These are phyloP conservation scores for Tupiocoris notatus DNA, from an alignment of 2,888 invertebrate genomes.

Conservation along the genomic window DNA sequence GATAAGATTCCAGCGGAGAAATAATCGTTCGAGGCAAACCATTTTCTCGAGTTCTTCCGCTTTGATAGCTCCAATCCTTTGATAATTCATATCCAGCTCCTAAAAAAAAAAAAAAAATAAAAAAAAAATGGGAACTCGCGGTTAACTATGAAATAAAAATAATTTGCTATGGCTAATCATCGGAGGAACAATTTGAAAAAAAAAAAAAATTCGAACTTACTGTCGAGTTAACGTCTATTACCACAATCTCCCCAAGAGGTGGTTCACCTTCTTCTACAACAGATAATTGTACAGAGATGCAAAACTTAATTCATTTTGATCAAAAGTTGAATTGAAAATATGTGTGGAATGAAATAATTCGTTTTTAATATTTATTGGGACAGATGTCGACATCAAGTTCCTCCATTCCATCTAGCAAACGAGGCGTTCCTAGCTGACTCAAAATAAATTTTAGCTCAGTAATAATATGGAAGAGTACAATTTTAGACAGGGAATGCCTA, in stretches of 20 bases:
- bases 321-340: background rate
- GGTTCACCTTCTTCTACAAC: constrained; percentile 7
- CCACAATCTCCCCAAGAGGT: constrained; percentile 43
- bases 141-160: too few species aligned
- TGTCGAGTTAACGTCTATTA: constrained; percentile 42
- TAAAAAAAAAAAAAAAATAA: constrained; percentile 4
- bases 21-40: constrained; percentile 72
- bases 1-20: constrained; percentile 91
- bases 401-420: too few species aligned
- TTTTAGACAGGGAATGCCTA: too few species aligned
- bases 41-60: constrained; percentile 77
- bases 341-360: background rate
- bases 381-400: background rate
- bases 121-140: background rate
- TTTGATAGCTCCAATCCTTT: constrained; percentile 72
- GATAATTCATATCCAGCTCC: constrained; percentile 87
- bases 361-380: background rate
- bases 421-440: too few species aligned
- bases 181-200: too few species aligned
- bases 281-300: background rate
- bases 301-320: background rate
- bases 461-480: too few species aligned
- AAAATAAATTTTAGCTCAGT: too few species aligned
- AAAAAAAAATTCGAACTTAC: constrained; percentile 28
- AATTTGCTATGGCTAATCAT: too few species aligned